Evolutionary conservation across 2,888 invertebrate genomes (phyloP).

Genomic region (Lepidochrysops patricia): DNA sequence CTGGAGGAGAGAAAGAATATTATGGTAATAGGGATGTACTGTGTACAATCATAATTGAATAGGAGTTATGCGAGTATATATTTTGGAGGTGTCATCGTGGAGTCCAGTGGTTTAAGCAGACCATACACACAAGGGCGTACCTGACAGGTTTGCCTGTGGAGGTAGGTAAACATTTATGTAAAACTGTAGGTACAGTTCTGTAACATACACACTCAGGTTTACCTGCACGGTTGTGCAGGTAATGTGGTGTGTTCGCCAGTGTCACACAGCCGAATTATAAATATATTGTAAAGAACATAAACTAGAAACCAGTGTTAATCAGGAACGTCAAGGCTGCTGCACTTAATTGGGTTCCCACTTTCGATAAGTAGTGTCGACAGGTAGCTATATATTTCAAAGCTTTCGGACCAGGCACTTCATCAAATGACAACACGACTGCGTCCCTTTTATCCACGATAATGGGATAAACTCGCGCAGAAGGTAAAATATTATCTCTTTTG

Average conservation of each 20-base stretch:
- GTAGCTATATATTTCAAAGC: conserved; percentile 72
- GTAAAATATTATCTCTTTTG: conserved; percentile 39
- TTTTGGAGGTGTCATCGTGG: too few relatives aligned
- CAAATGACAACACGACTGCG: conserved; percentile 64
- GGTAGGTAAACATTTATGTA: background rate
- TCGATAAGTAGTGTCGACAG: conserved; percentile 75
- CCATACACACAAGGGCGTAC: too few relatives aligned
- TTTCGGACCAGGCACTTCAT: conserved; percentile 78
- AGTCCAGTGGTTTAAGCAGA: too few relatives aligned
- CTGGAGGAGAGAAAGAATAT: conserved; percentile 30
- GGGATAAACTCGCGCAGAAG: conserved; percentile 41
- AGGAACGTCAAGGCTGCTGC: conserved; percentile 65
- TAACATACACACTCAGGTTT: too few relatives aligned
- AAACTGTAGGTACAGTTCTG: background rate
- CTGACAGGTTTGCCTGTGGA: too few relatives aligned
- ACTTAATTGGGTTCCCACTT: conserved; percentile 76
- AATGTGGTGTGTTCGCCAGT: too few relatives aligned
- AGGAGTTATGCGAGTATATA: too few relatives aligned
- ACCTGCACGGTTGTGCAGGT: too few relatives aligned
- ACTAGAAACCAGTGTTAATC: conserved; percentile 52
- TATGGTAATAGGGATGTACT: too few relatives aligned
- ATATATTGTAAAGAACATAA: background rate
- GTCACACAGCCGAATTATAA: too few relatives aligned
- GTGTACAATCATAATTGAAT: too few relatives aligned
- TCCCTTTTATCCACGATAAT: conserved; percentile 49